phyloP scores from a whole-genome alignment of 2,888 invertebrate genomes.

The Thymelicus lineola region DNA sequence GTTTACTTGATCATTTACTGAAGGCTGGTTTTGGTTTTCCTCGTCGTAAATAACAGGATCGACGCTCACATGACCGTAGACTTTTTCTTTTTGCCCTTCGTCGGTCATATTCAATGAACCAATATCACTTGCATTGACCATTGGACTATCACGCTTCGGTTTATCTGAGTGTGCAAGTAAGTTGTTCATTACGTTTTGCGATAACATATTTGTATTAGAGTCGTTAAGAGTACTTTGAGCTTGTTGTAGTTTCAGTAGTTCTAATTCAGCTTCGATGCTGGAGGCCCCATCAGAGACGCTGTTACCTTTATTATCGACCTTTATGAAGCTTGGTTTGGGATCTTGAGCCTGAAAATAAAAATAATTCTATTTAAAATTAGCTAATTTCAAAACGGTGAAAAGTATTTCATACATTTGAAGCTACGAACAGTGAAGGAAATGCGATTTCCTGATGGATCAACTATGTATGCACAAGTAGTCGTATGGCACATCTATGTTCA shows the following conservation, averaged over 20 bases:
- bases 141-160: constrained; percentile 76
- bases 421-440: background rate
- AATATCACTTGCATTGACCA: constrained; percentile 58
- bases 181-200: constrained; percentile 66
- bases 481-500: no score
- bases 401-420: background rate
- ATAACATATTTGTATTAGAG: constrained; percentile 56
- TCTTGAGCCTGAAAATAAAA: constrained; percentile 67
- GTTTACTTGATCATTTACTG: constrained; percentile 43
- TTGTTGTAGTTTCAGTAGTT: constrained; percentile 73
- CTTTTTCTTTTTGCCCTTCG: constrained; percentile 75
- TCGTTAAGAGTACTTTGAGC: constrained; percentile 56
- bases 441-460: no score
- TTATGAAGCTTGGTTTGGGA: constrained; percentile 58
- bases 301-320: constrained; percentile 71
- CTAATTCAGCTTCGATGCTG: constrained; percentile 76
- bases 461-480: no score
- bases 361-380: constrained; percentile 17
- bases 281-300: constrained; percentile 59
- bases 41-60: constrained; percentile 69
- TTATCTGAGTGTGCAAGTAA: constrained; percentile 67
- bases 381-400: background rate
- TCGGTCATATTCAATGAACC: constrained; percentile 57
- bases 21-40: constrained; percentile 51
- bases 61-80: constrained; percentile 76